Evolutionary conservation across 2,797 vertebrate species (phyloP).

Genomic region (Siniperca obscura): DNA sequence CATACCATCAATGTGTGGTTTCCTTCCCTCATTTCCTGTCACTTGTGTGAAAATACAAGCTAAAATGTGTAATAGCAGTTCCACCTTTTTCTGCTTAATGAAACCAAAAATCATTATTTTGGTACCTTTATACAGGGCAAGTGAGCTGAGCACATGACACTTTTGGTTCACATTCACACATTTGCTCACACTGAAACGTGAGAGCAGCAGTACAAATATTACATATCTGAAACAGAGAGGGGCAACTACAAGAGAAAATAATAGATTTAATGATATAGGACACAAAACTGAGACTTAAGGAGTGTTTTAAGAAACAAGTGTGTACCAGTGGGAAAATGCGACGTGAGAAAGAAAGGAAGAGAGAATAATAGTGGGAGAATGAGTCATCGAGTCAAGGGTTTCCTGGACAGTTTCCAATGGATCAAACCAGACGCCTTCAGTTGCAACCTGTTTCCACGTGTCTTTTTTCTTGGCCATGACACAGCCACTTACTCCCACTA

Average conservation of each 20-base stretch:
- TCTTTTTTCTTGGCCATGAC: conserved; percentile 52
- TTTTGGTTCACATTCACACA: background rate
- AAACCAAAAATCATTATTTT: background rate
- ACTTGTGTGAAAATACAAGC: background rate
- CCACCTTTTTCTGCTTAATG: background rate
- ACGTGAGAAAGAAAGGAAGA: background rate
- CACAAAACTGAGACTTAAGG: background rate
- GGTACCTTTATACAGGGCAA: background rate
- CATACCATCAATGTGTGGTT: no score
- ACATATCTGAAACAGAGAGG: background rate
- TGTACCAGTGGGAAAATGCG: background rate
- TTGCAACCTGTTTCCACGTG: conserved; percentile 28
- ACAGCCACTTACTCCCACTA: conserved; percentile 38
- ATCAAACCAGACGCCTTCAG: conserved; percentile 50
- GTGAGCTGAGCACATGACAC: background rate
- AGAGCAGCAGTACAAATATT: background rate
- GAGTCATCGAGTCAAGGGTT: conserved; percentile 41
- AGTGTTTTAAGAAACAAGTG: background rate
- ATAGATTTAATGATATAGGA: no score
- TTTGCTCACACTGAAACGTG: background rate
- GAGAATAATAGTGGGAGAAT: background rate
- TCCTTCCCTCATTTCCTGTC: background rate
- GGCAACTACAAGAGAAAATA: background rate
- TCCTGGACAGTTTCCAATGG: conserved; percentile 24
- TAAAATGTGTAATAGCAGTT: background rate